A percentile compares a stretch with the other conserved stretches of the same genome.
phyloP scores from a whole-genome alignment of 2,888 invertebrate species.

The Dysmachus trigonus region DNA sequence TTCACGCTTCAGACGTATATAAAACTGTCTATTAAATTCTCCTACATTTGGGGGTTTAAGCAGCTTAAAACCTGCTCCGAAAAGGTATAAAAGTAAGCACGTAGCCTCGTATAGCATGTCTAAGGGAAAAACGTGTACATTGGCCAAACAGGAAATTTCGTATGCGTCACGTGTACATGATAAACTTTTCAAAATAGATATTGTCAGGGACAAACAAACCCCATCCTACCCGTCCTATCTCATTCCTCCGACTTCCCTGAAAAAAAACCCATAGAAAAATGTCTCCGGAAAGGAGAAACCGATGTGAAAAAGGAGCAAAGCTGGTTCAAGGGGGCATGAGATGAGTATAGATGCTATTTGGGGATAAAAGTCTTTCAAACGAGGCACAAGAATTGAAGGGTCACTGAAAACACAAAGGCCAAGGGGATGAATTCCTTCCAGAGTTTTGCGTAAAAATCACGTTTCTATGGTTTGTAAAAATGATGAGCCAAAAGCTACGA shows the following conservation, averaged over 20 bases:
- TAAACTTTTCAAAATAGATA: constrained; percentile 42
- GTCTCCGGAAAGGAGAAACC: background rate
- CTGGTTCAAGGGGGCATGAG: background rate
- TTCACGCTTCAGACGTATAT: constrained; percentile 15
- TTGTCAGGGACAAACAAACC: constrained; percentile 39
- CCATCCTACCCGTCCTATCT: background rate
- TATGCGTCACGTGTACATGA: constrained; percentile 43
- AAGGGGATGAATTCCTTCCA: background rate
- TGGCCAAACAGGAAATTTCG: constrained; percentile 10
- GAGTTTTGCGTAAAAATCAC: constrained; percentile 14
- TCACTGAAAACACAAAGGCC: background rate
- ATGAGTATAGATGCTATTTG: background rate
- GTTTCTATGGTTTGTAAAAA: background rate
- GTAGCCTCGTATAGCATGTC: constrained; percentile 15
- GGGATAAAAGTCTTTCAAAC: constrained; percentile 20
- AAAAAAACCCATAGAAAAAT: background rate
- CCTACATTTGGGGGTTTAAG: background rate
- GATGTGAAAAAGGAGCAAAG: background rate
- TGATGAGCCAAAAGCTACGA: background rate
- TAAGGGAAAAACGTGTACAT: constrained; percentile 9
- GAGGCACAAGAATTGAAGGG: background rate
- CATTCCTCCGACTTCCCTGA: background rate
- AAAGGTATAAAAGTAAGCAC: constrained; percentile 22
- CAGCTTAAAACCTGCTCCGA: constrained; percentile 21
- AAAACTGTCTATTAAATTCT: constrained; percentile 25